Base-by-base conservation (phyloP, 2,797 vertebrate genomes). In the Onychomys torridus region DNA sequence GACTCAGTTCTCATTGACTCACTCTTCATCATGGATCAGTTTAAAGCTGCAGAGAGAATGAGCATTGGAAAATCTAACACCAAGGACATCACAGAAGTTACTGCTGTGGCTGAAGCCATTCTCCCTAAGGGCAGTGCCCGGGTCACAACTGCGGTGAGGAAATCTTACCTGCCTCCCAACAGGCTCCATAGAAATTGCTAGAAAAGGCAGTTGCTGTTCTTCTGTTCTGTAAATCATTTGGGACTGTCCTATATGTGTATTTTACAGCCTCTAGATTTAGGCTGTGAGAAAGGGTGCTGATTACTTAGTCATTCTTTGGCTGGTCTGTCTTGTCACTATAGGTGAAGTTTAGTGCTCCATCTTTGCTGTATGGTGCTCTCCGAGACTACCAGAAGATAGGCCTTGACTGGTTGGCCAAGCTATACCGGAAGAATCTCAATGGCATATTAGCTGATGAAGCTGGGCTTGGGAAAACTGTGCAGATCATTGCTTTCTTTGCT, bases 401-500 rank as follows among this genome's bases (percentile, higher is more conserved):
- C 27, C 98, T 99, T 52, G 99, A 99, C 97, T 99, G 99, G 99
- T 97, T 99, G 97, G 98, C 98, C 81, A 99, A 98, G 81, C 99
- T 99, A 29, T 98, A 99, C 97, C 99, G 99, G 94, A 99, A 99
- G 97, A 99, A 98, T 82, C 99, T 99, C 90, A 99, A 99, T 40
- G 99, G 99, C 71, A 99, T 99, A 90, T 97, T 99, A 75, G 99
- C 99, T 3, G 99, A 99, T 69, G 99, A 99, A 97, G 98, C 99
- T 0, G 99, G 99, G 27, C 99, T 99, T 29, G 99, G 99, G n/a
- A 99, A 99, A 97, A 99, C 99, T 0, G 98, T 99, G 19, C 99
- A 99, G 98, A 99, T 99, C 0, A 99, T 99, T 94, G 99, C 99
- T 81, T 99, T 99, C 92, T 99, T 99, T 97, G 99, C 99, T 34